Evolutionary conservation across 2,113 vertebrate species (phyloP), one percentile per base, ranked within the genome.

Genomic region (Siniperca chuatsi): DNA sequence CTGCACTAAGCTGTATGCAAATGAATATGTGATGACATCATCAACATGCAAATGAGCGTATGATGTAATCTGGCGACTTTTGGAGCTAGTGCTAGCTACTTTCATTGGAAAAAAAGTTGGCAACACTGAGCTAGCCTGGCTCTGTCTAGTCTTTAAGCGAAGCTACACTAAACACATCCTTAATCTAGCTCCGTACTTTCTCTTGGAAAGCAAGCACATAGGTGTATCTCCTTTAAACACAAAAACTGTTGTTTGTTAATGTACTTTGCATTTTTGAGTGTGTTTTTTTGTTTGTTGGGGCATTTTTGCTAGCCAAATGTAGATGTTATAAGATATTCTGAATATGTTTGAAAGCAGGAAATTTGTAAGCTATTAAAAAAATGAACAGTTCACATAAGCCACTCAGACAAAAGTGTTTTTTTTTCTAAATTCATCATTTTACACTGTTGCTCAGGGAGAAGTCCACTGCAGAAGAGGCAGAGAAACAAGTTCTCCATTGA

Each of bases 401-500:
- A 13, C 6, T 48, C 9, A 61, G 25, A 42, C 23, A 72, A 60
- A 46, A 12, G 3, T 40, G 20, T n/a, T 6, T 37, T 42, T 46
- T 11, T 65, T n/a, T 29, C 3, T 13, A 42, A 10, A 35, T 20
- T 68, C 8, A 6, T 80, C 21, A 8, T 52, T 44, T 62, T 11
- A 21, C 15, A 35, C 23, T 29, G 33, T 20, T 40, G 20, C 11
- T 54, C 13, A 23, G 15, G 6, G 20, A 54, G 37, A 46, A 64
- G 40, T n/a, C 25, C 35, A 40, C 55, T 52, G 15, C 60, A 64
- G 7, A 55, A n/a, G 42, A 42, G 33, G 7, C 42, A 44, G 4
- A 78, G n/a, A 66, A 48, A 42, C 35, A 29, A 70, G 37, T 21
- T 60, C 40, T 72, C 61, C 48, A 58, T 50, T 74, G 73, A 64